A percentile compares a stretch with the other conserved stretches of the same genome.
phyloP scores from a whole-genome alignment of 2,797 vertebrate species.

The Kryptopterus vitreolus region DNA sequence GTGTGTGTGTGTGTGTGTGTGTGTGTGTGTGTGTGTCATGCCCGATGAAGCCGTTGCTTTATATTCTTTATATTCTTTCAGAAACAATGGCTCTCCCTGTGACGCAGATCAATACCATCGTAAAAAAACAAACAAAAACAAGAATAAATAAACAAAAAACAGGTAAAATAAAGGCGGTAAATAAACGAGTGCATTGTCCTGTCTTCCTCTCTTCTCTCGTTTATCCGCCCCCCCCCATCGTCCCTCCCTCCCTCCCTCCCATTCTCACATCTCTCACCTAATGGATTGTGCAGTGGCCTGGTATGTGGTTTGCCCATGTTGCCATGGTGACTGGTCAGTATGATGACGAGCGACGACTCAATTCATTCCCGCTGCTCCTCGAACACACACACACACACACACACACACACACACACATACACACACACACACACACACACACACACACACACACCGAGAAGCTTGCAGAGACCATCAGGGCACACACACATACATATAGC shows the following conservation, averaged over 20 bases:
- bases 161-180: slow-evolving; percentile 69
- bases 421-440: slow-evolving; percentile 38
- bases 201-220: slow-evolving; percentile 43
- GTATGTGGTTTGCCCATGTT: slow-evolving; percentile 58
- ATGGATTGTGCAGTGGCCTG: slow-evolving; percentile 61
- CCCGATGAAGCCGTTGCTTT: neutral
- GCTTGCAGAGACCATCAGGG: slow-evolving; percentile 36
- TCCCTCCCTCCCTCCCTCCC: neutral
- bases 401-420: slow-evolving; percentile 39
- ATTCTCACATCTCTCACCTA: slow-evolving; percentile 51
- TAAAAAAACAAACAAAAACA: slow-evolving; percentile 71
- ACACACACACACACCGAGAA: slow-evolving; percentile 38
- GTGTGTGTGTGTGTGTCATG: slow-evolving; percentile 40
- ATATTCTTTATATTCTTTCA: slow-evolving; percentile 33
- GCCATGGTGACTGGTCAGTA: slow-evolving; percentile 66
- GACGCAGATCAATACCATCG: slow-evolving; percentile 68
- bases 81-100: slow-evolving; percentile 49
- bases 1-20: slow-evolving; percentile 22
- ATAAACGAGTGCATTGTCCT: slow-evolving; percentile 68
- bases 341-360: slow-evolving; percentile 65
- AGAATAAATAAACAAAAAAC: slow-evolving; percentile 59
- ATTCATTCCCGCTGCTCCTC: slow-evolving; percentile 47
- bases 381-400: slow-evolving; percentile 31
- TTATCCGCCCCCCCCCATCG: too few species aligned
- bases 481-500: slow-evolving; percentile 44